Conservation (phyloP, 2,888 invertebrate species). For the Autographa gamma region DNA sequence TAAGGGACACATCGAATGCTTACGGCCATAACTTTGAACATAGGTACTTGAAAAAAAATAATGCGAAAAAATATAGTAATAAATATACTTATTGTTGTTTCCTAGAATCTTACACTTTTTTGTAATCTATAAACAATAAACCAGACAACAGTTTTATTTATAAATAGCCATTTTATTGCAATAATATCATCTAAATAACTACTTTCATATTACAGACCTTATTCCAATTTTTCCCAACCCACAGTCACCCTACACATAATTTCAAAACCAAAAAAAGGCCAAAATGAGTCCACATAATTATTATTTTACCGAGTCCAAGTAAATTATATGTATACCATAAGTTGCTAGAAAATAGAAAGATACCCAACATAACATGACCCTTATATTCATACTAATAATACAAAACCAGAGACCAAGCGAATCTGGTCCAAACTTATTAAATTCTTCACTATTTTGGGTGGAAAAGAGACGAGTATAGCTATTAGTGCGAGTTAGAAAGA, state of each 20-base stretch:
- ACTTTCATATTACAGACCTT: too few species aligned
- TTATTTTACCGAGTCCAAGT: conserved; percentile 80
- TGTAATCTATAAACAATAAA: too few species aligned
- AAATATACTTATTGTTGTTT: too few species aligned
- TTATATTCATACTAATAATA: fast-evolving
- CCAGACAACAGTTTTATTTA: too few species aligned
- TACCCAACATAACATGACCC: conserved; percentile 21
- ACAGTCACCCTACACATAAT: conserved; percentile 66
- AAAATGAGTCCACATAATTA: conserved; percentile 79
- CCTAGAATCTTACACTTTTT: too few species aligned
- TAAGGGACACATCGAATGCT: too few species aligned
- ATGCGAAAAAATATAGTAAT: too few species aligned
- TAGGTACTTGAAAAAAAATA: too few species aligned
- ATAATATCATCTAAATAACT: too few species aligned
- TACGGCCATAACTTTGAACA: too few species aligned
- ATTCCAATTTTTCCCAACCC: conserved; percentile 12
- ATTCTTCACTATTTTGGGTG: conserved; percentile 69
- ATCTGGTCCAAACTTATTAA: conserved; percentile 76
- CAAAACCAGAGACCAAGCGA: conserved; percentile 55
- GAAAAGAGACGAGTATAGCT: conserved; percentile 65
- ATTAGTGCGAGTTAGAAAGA: conserved; percentile 72
- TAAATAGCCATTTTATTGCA: too few species aligned
- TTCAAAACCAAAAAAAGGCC: conserved; percentile 72
- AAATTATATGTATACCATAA: conserved; percentile 74
- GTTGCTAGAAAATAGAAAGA: conserved; percentile 54